Evolutionary conservation across 2,888 invertebrate species (phyloP).

Genomic region (Aphodius sticticus): DNA sequence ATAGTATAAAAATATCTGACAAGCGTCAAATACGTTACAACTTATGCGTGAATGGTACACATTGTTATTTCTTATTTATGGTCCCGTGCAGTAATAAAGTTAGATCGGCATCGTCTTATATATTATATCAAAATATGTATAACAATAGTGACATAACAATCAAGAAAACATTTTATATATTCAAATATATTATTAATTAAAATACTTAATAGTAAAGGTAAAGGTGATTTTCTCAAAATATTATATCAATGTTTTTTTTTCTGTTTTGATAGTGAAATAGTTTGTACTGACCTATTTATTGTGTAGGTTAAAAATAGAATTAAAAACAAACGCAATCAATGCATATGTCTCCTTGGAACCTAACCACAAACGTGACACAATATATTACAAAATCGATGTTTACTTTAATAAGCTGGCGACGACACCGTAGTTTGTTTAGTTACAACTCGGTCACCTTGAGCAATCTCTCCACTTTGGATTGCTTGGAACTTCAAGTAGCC

Average conservation of each 20-base stretch:
- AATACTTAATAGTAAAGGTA: constrained; percentile 4
- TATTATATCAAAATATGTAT: background rate
- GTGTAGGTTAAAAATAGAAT: background rate
- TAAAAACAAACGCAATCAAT: constrained; percentile 13
- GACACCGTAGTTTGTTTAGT: constrained; percentile 69
- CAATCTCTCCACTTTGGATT: constrained; percentile 71
- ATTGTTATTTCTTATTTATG: background rate
- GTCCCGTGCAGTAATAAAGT: background rate
- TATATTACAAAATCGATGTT: background rate
- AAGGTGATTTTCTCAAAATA: background rate
- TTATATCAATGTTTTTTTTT: background rate
- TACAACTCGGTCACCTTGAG: constrained; percentile 75
- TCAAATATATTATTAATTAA: background rate
- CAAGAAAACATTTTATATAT: background rate
- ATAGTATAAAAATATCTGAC: background rate
- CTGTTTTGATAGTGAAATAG: background rate
- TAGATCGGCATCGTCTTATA: background rate
- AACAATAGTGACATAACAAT: background rate
- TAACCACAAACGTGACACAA: background rate
- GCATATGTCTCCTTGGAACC: background rate
- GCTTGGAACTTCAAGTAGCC: constrained; percentile 80
- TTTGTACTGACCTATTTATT: background rate
- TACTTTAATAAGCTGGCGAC: constrained; percentile 22
- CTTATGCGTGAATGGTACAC: background rate
- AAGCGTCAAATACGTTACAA: background rate